Base-by-base conservation (phyloP, 2,888 invertebrate genomes). In the Amphipyra berbera region DNA sequence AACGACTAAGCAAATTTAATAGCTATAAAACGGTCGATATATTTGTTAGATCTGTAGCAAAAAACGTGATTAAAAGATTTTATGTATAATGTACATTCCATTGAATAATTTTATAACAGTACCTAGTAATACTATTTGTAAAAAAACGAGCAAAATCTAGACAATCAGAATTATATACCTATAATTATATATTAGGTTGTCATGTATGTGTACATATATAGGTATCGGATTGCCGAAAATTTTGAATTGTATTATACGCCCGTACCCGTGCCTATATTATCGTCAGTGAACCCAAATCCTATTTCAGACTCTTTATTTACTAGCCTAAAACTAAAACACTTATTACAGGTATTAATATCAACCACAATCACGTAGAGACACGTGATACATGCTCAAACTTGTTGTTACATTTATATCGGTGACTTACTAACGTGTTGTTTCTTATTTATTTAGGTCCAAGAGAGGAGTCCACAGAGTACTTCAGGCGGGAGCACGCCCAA, bases 401-500 rank as follows among this genome's bases (percentile, higher is more conserved):
- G n/a, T 7, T 4, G 27, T 48, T 40, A 35, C 47, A 55, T 49
- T 47, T 14, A 33, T 9, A 40, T 38, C 13, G 12, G 12, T 50
- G 50, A 21, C 21, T 21, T 21, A 37, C 9, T 56, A 53, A 63
- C 3, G 21, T 41, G 9, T 52, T 37, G 41, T 21, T 21, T 21
- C 74, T 74, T 70, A 68, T 78, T 76, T 73, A 68, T 76, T 64
- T 76, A 95, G 95, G 91, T 95, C 2, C 88, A 83, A 50, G 95
- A 95, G 57, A 89, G 88, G 59, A 94, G 94, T 75, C 95, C 95
- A 0, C 93, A 94, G 71, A 93, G 93, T 57, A 86, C 91, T 27
- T 94, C 95, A 44, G 95, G 93, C 0, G 90, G 89, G 12, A 94
- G 90, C 63, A 88, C 94, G 1, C 95, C 95, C 0, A 95, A 91